Evolutionary conservation across 2,113 vertebrate genomes (phyloP).

Genomic region (Centropus unirufus): DNA sequence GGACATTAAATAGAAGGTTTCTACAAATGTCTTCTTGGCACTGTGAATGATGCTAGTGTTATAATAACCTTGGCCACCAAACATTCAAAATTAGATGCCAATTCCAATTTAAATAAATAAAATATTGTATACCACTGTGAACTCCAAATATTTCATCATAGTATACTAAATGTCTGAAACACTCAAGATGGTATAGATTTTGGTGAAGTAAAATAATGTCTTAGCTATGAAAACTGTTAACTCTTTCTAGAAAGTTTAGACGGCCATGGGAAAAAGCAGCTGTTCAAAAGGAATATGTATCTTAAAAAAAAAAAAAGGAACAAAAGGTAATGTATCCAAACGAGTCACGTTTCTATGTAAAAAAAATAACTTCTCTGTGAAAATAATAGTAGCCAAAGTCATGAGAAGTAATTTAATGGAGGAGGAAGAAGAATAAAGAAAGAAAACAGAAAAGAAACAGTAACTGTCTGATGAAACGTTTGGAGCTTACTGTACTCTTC

Average conservation of each 20-base stretch:
- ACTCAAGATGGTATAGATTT: not conserved
- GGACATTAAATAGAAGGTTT: not conserved
- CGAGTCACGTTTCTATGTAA: not conserved
- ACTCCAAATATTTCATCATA: not conserved
- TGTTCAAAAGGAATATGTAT: not conserved
- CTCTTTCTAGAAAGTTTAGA: not conserved
- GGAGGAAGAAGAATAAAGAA: not conserved
- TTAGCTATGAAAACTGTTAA: not conserved
- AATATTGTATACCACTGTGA: not conserved
- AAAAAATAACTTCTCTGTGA: not conserved
- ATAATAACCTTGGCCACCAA: not conserved
- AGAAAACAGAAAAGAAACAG: not conserved
- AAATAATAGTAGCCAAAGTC: not conserved
- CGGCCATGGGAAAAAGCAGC: not conserved
- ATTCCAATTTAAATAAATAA: not conserved
- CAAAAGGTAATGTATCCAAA: not conserved
- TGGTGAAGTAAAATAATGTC: not conserved
- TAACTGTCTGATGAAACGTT: not conserved
- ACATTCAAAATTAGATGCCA: not conserved
- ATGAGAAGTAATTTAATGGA: not conserved
- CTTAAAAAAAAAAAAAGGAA: not conserved
- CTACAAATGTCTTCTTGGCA: conserved; percentile 5
- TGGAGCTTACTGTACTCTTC: not conserved
- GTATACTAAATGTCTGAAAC: not conserved
- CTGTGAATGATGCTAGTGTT: not conserved